phyloP scores from a whole-genome alignment of 1,140 invertebrate genomes.

The Aphelenchoides besseyi region DNA sequence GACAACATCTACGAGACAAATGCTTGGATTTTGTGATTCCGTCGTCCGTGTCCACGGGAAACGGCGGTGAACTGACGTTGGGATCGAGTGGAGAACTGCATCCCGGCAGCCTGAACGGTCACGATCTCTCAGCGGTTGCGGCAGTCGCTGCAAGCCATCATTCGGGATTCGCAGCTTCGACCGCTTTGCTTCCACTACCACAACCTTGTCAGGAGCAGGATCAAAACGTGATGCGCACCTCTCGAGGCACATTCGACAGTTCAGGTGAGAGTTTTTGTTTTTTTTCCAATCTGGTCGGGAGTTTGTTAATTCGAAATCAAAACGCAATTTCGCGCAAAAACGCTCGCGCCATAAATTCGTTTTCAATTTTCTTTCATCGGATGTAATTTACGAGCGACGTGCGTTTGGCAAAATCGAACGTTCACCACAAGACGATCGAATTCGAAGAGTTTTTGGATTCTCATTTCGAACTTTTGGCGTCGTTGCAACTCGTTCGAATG shows the following conservation, averaged over 20 bases:
- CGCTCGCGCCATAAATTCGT: not conserved
- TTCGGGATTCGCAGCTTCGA: not conserved
- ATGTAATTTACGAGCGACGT: too few species aligned
- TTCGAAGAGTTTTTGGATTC: too few species aligned
- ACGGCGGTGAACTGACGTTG: not conserved
- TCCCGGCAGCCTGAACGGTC: not conserved
- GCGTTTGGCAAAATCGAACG: too few species aligned
- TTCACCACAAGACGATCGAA: too few species aligned
- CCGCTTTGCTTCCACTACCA: not conserved
- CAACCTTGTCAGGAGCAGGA: constrained; percentile 22
- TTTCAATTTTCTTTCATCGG: not conserved
- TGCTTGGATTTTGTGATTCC: not conserved
- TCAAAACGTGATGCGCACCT: constrained; percentile 16
- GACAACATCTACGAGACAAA: not conserved
- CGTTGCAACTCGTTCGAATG: not conserved
- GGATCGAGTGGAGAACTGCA: not conserved
- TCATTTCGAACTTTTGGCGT: too few species aligned
- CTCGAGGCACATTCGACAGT: constrained; percentile 5
- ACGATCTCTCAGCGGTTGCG: not conserved
- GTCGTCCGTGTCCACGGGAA: not conserved
- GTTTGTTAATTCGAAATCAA: not conserved
- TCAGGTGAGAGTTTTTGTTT: constrained; percentile 11
- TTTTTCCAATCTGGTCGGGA: not conserved
- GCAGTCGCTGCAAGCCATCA: not conserved
- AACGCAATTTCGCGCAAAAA: not conserved